A percentile compares a stretch with the other conserved stretches of the same genome.
Conservation (phyloP, 2,888 invertebrate species). For the Mimachlamys varia region DNA sequence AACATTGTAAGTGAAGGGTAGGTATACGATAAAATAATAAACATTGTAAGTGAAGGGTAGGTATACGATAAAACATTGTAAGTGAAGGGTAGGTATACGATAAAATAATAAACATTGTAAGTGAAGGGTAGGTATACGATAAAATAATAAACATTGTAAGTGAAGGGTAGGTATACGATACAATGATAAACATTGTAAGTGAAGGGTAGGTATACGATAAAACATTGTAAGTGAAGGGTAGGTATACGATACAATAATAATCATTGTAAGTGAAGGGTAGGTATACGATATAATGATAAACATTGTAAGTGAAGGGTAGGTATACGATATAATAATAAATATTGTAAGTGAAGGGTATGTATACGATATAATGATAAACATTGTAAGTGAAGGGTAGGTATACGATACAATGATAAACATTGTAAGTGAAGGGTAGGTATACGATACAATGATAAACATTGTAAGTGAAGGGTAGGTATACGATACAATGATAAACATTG, state of each 20-base stretch:
- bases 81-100: not conserved
- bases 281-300: not conserved
- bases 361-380: not conserved
- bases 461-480: not conserved
- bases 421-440: not conserved
- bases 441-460: not conserved
- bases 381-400: not conserved
- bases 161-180: not conserved
- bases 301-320: not conserved
- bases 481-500: not conserved
- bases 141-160: not conserved
- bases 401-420: not conserved
- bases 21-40: not conserved
- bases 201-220: no score
- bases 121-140: not conserved
- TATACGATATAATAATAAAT: not conserved
- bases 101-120: not conserved
- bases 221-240: not conserved
- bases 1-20: not conserved
- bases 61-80: no score
- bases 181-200: not conserved
- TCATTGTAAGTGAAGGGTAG: not conserved
- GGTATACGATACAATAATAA: not conserved
- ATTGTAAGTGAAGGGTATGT: not conserved
- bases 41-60: not conserved